Base-by-base conservation (phyloP, 2,113 vertebrate genomes). In the Barnardius zonarius region DNA sequence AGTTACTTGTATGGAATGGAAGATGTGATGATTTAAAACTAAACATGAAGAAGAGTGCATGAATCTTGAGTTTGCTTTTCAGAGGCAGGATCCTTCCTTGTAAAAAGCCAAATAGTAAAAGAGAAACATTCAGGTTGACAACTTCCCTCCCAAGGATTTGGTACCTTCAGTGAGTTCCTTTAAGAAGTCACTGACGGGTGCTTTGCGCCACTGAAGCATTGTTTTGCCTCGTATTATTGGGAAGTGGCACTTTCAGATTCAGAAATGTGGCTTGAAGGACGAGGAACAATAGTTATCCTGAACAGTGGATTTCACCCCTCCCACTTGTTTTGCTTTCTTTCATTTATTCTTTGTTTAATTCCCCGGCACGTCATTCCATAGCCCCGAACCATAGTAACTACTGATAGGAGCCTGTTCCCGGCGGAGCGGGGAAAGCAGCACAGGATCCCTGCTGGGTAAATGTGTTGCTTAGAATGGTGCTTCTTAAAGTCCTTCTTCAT, bases 281-380 rank as follows among this genome's bases (percentile, higher is more conserved):
- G 7, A 61, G 86, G 91, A 96, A 96, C 96, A 97, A 97, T 96
- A 86, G 93, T 94, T 92, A 89, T 69, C 86, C 91, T 76, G 83
- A 89, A 93, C 88, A 8, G 22, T 79, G 90, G 91, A 73, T 97
- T 96, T 96, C 93, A 94, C 57, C 95, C 92, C 93, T 96, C 95
- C 96, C 95, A 93, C 92, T 97, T 96, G 92, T 97, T 97, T 97
- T 97, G 92, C 95, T 94, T 93, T 27, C 95, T 96, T 94, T 94
- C 94, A 76, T 80, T 97, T 86, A 35, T 69, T 94, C 96, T 96
- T 97, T 97, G 91, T 97, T 89, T 95, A 91, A 88, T 95, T 96
- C 94, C 92, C 87, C 1, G 3, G 82, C 95, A 88, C 9, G 51
- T 70, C 94, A 97, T 97, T 97, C 96, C 96, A 92, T 95, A 80